A percentile compares a stretch with the other conserved stretches of the same genome.
Evolutionary conservation across 2,888 invertebrate species (phyloP).

Genomic region (Aproaerema taeniolella): DNA sequence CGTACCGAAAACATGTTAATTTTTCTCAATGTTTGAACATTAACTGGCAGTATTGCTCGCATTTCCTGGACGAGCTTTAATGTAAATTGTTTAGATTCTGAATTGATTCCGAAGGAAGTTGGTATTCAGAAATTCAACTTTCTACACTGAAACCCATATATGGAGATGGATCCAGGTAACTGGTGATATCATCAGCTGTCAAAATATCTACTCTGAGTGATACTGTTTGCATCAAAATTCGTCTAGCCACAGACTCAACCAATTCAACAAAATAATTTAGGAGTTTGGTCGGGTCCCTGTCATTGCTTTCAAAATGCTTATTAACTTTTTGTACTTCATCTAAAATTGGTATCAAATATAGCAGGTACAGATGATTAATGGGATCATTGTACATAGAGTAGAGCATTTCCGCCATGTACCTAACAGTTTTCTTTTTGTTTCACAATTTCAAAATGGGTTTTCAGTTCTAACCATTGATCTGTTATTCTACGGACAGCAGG

Average conservation of each 20-base stretch:
- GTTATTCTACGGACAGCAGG: slow-evolving; percentile 26
- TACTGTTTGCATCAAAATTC: neutral
- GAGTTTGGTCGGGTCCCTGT: too few relatives aligned
- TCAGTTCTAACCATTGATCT: slow-evolving; percentile 26
- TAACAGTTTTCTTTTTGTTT: slow-evolving; percentile 21
- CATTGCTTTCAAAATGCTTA: neutral
- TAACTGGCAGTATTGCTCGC: neutral
- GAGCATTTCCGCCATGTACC: slow-evolving; percentile 25
- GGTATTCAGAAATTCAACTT: neutral
- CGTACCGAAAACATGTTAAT: too few relatives aligned
- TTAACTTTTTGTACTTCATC: neutral
- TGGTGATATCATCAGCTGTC: too few relatives aligned
- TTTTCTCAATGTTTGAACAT: neutral
- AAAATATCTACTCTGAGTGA: neutral
- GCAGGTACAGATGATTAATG: slow-evolving; percentile 16
- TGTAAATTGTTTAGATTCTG: neutral
- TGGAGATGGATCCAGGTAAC: too few relatives aligned
- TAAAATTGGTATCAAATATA: slow-evolving; percentile 12
- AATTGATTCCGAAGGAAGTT: neutral
- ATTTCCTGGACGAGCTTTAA: neutral
- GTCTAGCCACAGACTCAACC: neutral
- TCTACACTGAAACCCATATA: neutral
- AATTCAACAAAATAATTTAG: neutral
- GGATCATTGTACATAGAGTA: slow-evolving; percentile 21
- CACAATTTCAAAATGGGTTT: too few relatives aligned